Evolutionary conservation across 2,888 invertebrate genomes (phyloP).

Genomic region (Slavum lentiscoides): DNA sequence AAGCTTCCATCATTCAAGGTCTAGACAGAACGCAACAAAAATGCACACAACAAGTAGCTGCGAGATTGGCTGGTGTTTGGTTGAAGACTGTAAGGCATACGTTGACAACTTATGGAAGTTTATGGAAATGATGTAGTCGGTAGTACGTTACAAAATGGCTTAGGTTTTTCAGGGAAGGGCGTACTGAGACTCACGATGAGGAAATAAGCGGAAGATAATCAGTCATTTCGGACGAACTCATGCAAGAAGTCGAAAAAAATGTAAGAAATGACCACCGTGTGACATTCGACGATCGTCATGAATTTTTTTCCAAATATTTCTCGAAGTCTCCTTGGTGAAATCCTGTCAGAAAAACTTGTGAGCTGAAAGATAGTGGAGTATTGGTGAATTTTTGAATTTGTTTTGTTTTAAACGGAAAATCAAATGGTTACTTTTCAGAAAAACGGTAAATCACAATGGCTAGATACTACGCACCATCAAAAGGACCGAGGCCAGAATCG

Average conservation of each 20-base stretch:
- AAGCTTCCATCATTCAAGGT: constrained; percentile 73
- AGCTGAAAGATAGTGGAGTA: too few relatives aligned
- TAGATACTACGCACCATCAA: too few relatives aligned
- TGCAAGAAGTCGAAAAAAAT: not conserved
- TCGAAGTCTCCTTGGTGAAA: not conserved
- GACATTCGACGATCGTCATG: not conserved
- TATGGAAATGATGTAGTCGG: not conserved
- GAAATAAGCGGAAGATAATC: not conserved
- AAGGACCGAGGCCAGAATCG: too few relatives aligned
- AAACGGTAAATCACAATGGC: too few relatives aligned
- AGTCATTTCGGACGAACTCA: not conserved
- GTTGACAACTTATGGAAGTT: not conserved
- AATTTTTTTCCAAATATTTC: not conserved
- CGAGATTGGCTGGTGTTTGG: constrained; percentile 71
- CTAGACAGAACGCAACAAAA: constrained; percentile 66
- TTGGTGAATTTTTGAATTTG: too few relatives aligned
- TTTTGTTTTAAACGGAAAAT: too few relatives aligned
- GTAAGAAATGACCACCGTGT: not conserved
- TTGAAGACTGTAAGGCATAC: constrained; percentile 66
- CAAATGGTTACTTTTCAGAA: too few relatives aligned
- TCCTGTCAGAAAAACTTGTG: not conserved
- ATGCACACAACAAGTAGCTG: constrained; percentile 66
- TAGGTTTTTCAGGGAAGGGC: not conserved
- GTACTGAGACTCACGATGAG: not conserved
- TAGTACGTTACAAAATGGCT: not conserved